Evolutionary conservation across 2,113 vertebrate species (phyloP).

Genomic region (Ascaphus truei): DNA sequence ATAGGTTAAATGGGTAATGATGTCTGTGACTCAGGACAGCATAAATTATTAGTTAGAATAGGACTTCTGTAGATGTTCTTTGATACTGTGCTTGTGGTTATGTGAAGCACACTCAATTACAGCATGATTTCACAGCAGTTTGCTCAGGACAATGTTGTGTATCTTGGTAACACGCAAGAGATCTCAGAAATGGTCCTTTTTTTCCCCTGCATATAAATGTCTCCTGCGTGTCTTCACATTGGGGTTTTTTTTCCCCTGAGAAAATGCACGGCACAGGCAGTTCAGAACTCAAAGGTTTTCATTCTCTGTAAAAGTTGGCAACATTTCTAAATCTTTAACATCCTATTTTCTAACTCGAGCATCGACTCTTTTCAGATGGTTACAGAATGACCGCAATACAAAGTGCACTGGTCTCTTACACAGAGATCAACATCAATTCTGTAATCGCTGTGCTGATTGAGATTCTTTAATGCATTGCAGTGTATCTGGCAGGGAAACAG

Average conservation of each 20-base stretch:
- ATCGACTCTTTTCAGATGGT: background rate
- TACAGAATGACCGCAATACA: background rate
- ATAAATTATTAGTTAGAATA: constrained; percentile 9
- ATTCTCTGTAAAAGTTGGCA: constrained; percentile 4
- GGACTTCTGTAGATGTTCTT: background rate
- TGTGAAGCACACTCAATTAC: background rate
- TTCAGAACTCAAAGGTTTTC: constrained; percentile 5
- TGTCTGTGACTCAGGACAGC: background rate
- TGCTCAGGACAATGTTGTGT: constrained; percentile 16
- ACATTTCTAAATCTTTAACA: constrained; percentile 12
- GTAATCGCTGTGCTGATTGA: background rate
- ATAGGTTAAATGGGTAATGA: too few relatives aligned
- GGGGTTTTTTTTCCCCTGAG: constrained; percentile 10
- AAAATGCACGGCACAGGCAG: background rate
- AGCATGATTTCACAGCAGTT: constrained; percentile 22
- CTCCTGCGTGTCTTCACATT: constrained; percentile 2
- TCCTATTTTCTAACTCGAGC: background rate
- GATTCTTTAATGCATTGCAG: background rate
- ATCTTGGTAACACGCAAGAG: constrained; percentile 22
- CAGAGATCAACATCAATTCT: background rate
- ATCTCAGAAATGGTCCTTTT: constrained; percentile 26
- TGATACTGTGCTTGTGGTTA: background rate
- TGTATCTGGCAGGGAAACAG: background rate
- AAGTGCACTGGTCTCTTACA: background rate
- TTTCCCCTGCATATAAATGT: constrained; percentile 26